Conservation (phyloP, 2,113 vertebrate species). For the Amblyornis subalaris region DNA sequence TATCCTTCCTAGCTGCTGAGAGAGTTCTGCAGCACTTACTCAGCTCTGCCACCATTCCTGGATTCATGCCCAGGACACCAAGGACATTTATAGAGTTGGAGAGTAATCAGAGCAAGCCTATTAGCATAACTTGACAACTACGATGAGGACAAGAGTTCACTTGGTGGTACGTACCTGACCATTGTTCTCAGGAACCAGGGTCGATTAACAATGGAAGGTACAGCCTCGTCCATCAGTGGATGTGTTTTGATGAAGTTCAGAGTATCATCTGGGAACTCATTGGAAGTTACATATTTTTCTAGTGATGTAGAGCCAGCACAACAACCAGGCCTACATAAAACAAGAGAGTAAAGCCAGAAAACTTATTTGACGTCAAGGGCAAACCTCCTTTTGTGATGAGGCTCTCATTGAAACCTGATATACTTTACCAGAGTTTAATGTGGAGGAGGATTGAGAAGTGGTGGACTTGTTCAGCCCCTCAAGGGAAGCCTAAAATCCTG, state of each 20-base stretch:
- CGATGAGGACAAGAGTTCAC: background rate
- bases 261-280: conserved; percentile 95
- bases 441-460: background rate
- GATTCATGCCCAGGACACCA: conserved; percentile 10
- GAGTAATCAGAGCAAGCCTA: background rate
- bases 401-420: background rate
- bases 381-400: conserved; percentile 16
- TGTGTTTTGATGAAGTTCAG: conserved; percentile 99
- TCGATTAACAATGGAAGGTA: conserved; percentile 88
- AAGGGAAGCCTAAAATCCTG: background rate
- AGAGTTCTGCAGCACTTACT: conserved; percentile 12
- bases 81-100: conserved; percentile 28
- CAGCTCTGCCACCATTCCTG: conserved; percentile 14
- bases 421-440: background rate
- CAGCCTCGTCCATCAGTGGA: conserved; percentile 96
- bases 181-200: conserved; percentile 98
- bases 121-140: background rate
- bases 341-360: background rate
- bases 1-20: conserved; percentile 4
- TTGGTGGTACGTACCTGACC: conserved; percentile 84
- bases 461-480: conserved; percentile 13
- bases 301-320: conserved; percentile 85
- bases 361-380: background rate
- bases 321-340: conserved; percentile 84
- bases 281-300: conserved; percentile 90